These are phyloP conservation scores for Cheilosia vernalis DNA, from an alignment of 2,888 invertebrate species.

Conservation along the genomic window DNA sequence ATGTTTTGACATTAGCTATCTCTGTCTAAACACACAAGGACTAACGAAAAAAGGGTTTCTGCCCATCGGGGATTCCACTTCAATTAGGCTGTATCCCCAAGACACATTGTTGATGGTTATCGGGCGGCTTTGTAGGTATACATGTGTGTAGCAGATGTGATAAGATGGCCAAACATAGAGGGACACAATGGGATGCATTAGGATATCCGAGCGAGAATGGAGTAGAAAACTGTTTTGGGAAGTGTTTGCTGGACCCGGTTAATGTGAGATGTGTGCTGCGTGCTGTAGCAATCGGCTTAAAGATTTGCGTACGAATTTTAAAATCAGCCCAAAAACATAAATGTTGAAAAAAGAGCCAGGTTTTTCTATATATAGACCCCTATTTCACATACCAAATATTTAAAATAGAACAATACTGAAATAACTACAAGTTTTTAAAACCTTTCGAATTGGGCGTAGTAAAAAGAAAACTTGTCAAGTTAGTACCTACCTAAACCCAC, in stretches of 20 bases:
- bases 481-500: too few species aligned
- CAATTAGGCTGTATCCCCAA: slow-evolving; percentile 82
- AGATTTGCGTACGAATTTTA: too few species aligned
- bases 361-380: too few species aligned
- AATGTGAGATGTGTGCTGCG: neutral
- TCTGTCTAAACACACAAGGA: neutral
- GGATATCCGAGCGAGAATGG: neutral
- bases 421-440: too few species aligned
- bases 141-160: neutral
- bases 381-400: too few species aligned
- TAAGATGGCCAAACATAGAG: slow-evolving; percentile 31
- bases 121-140: slow-evolving; percentile 20
- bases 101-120: slow-evolving; percentile 77
- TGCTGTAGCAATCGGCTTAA: too few species aligned
- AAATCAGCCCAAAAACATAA: too few species aligned
- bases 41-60: slow-evolving; percentile 60
- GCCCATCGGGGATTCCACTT: slow-evolving; percentile 81
- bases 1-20: slow-evolving; percentile 53
- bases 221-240: slow-evolving; percentile 8
- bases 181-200: slow-evolving; percentile 58
- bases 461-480: too few species aligned
- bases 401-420: too few species aligned
- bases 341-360: too few species aligned
- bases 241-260: neutral
- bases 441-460: too few species aligned